Conservation (phyloP, 92 coral and sea anemone species). For the Porites evermanni region DNA sequence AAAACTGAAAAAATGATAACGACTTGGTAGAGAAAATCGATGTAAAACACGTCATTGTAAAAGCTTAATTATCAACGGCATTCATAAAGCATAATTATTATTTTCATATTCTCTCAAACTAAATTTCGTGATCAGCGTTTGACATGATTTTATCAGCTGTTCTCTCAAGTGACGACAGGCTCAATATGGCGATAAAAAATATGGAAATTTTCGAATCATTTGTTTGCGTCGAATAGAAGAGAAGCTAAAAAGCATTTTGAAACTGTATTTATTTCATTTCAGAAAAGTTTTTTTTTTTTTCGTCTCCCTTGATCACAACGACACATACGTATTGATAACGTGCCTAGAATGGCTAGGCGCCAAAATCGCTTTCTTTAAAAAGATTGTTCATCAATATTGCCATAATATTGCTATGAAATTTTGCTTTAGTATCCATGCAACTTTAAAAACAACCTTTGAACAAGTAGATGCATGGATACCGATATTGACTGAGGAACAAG, state of each 20-base stretch:
- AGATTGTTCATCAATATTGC: neutral
- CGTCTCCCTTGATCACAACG: neutral
- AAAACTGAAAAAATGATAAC: too few relatives aligned
- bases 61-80: too few relatives aligned
- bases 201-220: neutral
- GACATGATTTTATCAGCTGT: neutral
- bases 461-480: neutral
- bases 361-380: too few relatives aligned
- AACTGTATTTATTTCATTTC: neutral
- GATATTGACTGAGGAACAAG: neutral
- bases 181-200: neutral
- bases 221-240: neutral
- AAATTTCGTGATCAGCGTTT: neutral
- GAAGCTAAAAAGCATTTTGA: neutral
- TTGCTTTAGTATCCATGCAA: slow-evolving; percentile 1
- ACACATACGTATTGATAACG: neutral
- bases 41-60: too few relatives aligned
- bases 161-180: neutral
- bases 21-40: too few relatives aligned
- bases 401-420: neutral
- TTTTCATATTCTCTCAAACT: too few relatives aligned
- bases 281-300: too few relatives aligned
- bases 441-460: slow-evolving; percentile 9
- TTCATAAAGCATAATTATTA: too few relatives aligned
- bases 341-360: neutral